A percentile compares a stretch with the other conserved stretches of the same genome.
Evolutionary conservation across 2,113 vertebrate genomes (phyloP).

Genomic region (Riparia riparia): DNA sequence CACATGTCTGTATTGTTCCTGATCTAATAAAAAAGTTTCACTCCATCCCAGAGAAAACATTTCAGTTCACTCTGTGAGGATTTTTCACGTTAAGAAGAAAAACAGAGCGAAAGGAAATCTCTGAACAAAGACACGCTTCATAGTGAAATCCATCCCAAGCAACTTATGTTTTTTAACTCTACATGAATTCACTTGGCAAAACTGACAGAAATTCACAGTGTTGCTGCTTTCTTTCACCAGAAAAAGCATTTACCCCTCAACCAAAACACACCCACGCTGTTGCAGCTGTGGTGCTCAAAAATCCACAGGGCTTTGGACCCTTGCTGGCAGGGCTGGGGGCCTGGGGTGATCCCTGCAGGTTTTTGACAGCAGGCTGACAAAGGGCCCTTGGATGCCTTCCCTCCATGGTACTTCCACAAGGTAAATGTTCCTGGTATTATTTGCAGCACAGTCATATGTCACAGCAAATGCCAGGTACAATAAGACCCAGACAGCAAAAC

Average conservation of each 20-base stretch:
- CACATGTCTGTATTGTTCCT: slow-evolving; percentile 1
- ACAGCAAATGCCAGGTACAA: slow-evolving; percentile 53
- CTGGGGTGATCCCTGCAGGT: neutral
- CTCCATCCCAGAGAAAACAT: slow-evolving; percentile 8
- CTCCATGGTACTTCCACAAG: neutral
- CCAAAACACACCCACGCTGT: accelerated
- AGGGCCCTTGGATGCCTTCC: slow-evolving; percentile 7
- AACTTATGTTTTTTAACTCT: slow-evolving; percentile 38
- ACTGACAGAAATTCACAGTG: neutral
- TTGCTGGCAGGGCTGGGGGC: neutral
- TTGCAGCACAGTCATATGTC: neutral
- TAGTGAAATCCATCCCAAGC: neutral
- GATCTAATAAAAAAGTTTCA: slow-evolving; percentile 14
- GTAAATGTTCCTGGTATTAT: slow-evolving; percentile 16
- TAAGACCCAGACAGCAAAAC: slow-evolving; percentile 48
- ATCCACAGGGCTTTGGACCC: neutral
- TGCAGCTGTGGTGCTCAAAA: neutral
- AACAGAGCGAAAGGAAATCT: slow-evolving; percentile 23
- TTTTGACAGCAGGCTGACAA: slow-evolving; percentile 7
- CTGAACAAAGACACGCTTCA: slow-evolving; percentile 35
- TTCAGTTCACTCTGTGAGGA: neutral
- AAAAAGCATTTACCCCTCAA: neutral
- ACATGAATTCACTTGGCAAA: slow-evolving; percentile 20
- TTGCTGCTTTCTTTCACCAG: neutral
- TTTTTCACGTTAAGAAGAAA: neutral